Evolutionary conservation across 2,797 vertebrate genomes (phyloP).

Genomic region (Eutrigla gurnardus): DNA sequence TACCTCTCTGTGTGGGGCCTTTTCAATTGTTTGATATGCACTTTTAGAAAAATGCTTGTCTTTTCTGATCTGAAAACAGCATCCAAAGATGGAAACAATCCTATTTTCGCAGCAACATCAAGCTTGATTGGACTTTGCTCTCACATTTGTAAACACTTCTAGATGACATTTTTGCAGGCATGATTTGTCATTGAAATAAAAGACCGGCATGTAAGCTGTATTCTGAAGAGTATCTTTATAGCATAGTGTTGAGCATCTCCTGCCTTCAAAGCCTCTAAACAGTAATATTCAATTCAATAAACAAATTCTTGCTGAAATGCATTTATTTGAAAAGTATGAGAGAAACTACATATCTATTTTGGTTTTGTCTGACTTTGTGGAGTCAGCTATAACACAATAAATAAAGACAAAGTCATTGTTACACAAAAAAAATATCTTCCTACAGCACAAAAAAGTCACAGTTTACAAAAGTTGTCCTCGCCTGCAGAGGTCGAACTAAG

Average conservation of each 20-base stretch:
- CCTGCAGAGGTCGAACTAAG: slow-evolving; percentile 39
- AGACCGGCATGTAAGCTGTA: slow-evolving; percentile 14
- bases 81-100: slow-evolving; percentile 8
- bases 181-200: slow-evolving; percentile 54
- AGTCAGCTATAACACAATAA: slow-evolving; percentile 73
- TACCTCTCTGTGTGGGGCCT: slow-evolving; percentile 30
- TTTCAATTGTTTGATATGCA: slow-evolving; percentile 54
- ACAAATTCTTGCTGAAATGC: slow-evolving; percentile 50
- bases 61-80: slow-evolving; percentile 24
- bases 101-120: slow-evolving; percentile 25
- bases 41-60: slow-evolving; percentile 40
- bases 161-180: slow-evolving; percentile 29
- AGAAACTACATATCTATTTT: slow-evolving; percentile 57
- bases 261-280: not conserved
- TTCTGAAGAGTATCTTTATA: slow-evolving; percentile 2
- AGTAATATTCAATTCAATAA: slow-evolving; percentile 14
- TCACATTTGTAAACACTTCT: slow-evolving; percentile 37
- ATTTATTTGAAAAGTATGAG: slow-evolving; percentile 75
- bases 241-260: not conserved
- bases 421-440: slow-evolving; percentile 40
- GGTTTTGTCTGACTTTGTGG: slow-evolving; percentile 50
- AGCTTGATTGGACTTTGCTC: slow-evolving; percentile 44
- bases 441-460: slow-evolving; percentile 72
- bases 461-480: slow-evolving; percentile 58
- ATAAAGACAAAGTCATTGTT: slow-evolving; percentile 67